These are phyloP conservation scores for Cerceris rybyensis DNA, from an alignment of 2,888 invertebrate genomes.

Conservation along the genomic window DNA sequence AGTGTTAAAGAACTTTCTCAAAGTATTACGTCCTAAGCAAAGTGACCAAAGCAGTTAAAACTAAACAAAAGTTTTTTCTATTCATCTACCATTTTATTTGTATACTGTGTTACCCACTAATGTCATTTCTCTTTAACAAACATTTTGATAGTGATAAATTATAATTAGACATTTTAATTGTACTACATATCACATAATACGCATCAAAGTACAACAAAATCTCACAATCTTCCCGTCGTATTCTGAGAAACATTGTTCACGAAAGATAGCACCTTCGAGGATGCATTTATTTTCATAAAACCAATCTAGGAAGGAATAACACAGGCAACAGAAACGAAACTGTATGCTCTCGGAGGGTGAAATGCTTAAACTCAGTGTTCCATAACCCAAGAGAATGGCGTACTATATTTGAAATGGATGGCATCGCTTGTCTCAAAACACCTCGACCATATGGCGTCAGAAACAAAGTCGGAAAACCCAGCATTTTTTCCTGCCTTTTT, in stretches of 20 bases:
- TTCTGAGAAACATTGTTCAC: not conserved
- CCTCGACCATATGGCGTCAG: slow-evolving; percentile 44
- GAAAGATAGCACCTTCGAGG: not conserved
- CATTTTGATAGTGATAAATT: too few species aligned
- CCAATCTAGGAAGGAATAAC: slow-evolving; percentile 12
- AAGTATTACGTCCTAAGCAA: too few species aligned
- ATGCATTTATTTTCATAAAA: not conserved
- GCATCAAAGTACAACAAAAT: too few species aligned
- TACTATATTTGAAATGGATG: slow-evolving; percentile 47
- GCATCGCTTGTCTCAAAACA: slow-evolving; percentile 50
- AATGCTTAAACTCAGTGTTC: slow-evolving; percentile 42
- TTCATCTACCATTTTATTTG: too few species aligned
- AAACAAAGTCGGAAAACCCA: slow-evolving; percentile 39
- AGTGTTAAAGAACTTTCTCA: too few species aligned
- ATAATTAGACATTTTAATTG: too few species aligned
- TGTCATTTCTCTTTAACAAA: too few species aligned
- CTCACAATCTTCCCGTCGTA: not conserved
- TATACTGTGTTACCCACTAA: too few species aligned
- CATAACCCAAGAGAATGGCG: slow-evolving; percentile 43
- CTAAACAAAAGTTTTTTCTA: too few species aligned
- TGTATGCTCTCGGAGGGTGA: slow-evolving; percentile 8
- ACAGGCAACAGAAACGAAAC: slow-evolving; percentile 5
- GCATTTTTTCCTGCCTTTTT: slow-evolving; percentile 7
- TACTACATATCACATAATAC: too few species aligned
- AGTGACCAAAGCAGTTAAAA: too few species aligned